Evolutionary conservation across 2,797 vertebrate genomes (phyloP).

Genomic region (Hyperoplus immaculatus): DNA sequence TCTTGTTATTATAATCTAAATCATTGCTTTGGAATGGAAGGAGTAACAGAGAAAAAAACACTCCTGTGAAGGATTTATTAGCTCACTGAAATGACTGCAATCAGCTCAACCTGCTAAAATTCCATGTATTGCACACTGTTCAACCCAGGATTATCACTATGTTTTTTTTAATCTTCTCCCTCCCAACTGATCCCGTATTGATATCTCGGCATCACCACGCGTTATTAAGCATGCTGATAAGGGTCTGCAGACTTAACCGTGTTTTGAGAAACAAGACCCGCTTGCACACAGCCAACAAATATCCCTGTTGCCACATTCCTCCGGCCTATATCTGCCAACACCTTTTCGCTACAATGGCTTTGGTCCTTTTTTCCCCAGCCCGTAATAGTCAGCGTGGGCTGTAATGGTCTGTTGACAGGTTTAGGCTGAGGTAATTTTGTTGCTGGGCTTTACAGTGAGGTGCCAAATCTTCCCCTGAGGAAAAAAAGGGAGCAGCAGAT

Average conservation of each 20-base stretch:
- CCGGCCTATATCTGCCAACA: conserved; percentile 86
- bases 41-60: conserved; percentile 61
- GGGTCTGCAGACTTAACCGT: conserved; percentile 67
- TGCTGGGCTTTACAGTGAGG: conserved; percentile 79
- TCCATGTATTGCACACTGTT: conserved; percentile 26
- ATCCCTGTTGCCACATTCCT: conserved; percentile 84
- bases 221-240: conserved; percentile 81
- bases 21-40: conserved; percentile 65
- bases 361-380: conserved; percentile 75
- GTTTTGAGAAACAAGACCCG: conserved; percentile 74
- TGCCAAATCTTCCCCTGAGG: conserved; percentile 80
- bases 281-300: conserved; percentile 72
- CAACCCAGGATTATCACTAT: conserved; percentile 44
- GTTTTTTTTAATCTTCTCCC: conserved; percentile 41
- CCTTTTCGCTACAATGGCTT: conserved; percentile 85
- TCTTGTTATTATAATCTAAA: conserved; percentile 71
- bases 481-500: conserved; percentile 63
- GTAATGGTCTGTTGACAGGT: conserved; percentile 89
- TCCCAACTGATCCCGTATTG: conserved; percentile 67
- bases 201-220: conserved; percentile 70
- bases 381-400: conserved; percentile 83
- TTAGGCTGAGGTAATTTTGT: conserved; percentile 87
- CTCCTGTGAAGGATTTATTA: conserved; percentile 70
- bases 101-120: conserved; percentile 45
- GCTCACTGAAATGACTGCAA: conserved; percentile 53